Base-by-base conservation (phyloP, 1,140 invertebrate species). In the Aplysia californica region DNA sequence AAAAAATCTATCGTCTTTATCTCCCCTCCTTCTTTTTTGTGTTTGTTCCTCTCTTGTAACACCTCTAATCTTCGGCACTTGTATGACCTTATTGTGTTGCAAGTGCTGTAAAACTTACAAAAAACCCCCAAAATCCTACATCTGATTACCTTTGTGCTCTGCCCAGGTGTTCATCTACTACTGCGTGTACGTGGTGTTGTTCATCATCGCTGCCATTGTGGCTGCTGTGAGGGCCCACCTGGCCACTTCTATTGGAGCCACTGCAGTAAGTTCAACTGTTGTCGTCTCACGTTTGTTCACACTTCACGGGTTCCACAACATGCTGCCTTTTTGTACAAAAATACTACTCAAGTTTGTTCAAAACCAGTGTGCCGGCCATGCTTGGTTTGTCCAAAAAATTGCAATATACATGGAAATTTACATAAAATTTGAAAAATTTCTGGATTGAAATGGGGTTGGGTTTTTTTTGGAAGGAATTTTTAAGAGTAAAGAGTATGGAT, bases 111-210 rank as follows among this genome's bases (percentile, higher is more conserved):
- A n/a, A n/a, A n/a, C n/a, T n/a, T n/a, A n/a, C n/a, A n/a, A n/a
- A n/a, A n/a, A n/a, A n/a, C n/a, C n/a, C n/a, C n/a, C n/a, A n/a
- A n/a, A n/a, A n/a, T n/a, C n/a, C n/a, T n/a, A n/a, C n/a, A n/a
- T n/a, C n/a, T n/a, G n/a, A n/a, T n/a, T n/a, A n/a, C n/a, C n/a
- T n/a, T n/a, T n/a, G n/a, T n/a, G n/a, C n/a, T n/a, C n/a, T n/a
- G n/a, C 75, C 79, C 84, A 94, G 93, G 93, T 96, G 91, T 92
- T 96, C 38, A 90, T 92, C 23, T 96, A 94, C 89, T 94, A 94
- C 86, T 89, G 90, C 0, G 59, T 95, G 2, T 95, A 93, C 93
- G 91, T 93, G 2, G 82, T 94, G 6, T 93, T 95, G 56, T 95
- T 79, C 69, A 23, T 84, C 15, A 86, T 87, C 33, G 82, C 84